These are phyloP conservation scores for Thecocarcelia acutangulata DNA, from an alignment of 2,888 invertebrate species.

Conservation along the genomic window DNA sequence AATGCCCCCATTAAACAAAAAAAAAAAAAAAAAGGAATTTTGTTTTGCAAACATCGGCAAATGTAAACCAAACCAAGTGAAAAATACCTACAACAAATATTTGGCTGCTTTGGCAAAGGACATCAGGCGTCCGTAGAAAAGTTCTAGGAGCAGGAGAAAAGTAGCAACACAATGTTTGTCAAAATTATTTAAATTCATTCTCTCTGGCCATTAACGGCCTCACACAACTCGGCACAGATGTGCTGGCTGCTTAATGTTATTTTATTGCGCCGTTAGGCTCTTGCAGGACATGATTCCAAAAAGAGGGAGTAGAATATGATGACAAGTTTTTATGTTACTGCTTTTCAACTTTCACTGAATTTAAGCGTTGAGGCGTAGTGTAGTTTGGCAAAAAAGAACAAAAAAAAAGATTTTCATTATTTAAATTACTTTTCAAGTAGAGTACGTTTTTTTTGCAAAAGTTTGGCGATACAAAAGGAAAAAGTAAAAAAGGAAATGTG, in stretches of 20 bases:
- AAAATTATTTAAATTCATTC: slow-evolving; percentile 65
- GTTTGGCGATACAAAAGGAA: not conserved
- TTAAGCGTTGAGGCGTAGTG: slow-evolving; percentile 21
- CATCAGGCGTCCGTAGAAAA: slow-evolving; percentile 18
- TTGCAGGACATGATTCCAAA: slow-evolving; percentile 21
- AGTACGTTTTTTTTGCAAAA: not conserved
- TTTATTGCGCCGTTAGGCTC: slow-evolving; percentile 21
- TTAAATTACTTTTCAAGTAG: slow-evolving; percentile 23
- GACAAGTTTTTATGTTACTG: slow-evolving; percentile 30
- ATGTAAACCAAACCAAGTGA: slow-evolving; percentile 16
- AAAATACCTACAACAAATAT: slow-evolving; percentile 55
- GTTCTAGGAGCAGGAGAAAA: not conserved
- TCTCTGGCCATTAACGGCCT: slow-evolving; percentile 52
- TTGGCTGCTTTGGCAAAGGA: slow-evolving; percentile 48
- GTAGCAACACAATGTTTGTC: slow-evolving; percentile 33
- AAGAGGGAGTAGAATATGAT: slow-evolving; percentile 12
- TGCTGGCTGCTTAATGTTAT: slow-evolving; percentile 7
- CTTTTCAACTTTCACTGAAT: slow-evolving; percentile 39
- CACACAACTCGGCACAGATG: slow-evolving; percentile 49
- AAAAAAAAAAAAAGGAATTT: slow-evolving; percentile 23
- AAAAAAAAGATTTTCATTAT: slow-evolving; percentile 16
- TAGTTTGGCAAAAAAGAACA: not conserved
- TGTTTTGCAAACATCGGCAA: slow-evolving; percentile 62
- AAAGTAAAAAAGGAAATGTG: not conserved
- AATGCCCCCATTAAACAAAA: slow-evolving; percentile 1